A percentile compares a stretch with the other conserved stretches of the same genome.
Conservation (phyloP, 2,113 vertebrate genomes). For the Triplophysa tibetana region DNA sequence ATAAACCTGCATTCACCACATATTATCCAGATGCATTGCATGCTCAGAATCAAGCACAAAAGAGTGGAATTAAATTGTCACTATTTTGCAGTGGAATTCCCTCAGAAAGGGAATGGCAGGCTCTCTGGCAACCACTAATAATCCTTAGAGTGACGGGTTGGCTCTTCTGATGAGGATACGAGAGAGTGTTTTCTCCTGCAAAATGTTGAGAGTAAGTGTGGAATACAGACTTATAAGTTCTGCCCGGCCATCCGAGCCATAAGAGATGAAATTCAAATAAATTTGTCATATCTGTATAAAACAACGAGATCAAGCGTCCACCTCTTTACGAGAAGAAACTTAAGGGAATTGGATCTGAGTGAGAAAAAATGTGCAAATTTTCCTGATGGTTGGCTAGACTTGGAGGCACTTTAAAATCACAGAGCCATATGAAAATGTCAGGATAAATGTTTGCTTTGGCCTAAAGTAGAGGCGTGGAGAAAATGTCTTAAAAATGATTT, state of each 20-base stretch:
- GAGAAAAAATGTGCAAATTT: constrained; percentile 46
- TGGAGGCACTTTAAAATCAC: constrained; percentile 42
- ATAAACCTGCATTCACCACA: constrained; percentile 29
- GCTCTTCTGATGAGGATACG: constrained; percentile 20
- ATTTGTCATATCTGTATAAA: constrained; percentile 17
- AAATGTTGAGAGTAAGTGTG: neutral
- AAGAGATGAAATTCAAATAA: constrained; percentile 37
- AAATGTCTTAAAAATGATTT: constrained; percentile 26
- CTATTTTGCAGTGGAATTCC: constrained; percentile 36
- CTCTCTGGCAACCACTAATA: constrained; percentile 43
- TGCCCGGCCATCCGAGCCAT: neutral
- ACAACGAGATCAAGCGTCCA: neutral
- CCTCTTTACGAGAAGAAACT: constrained; percentile 6
- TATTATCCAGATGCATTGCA: neutral
- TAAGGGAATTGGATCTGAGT: constrained; percentile 26
- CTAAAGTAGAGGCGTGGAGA: neutral
- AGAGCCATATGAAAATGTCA: constrained; percentile 42
- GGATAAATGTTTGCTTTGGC: constrained; percentile 52
- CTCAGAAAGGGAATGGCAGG: constrained; percentile 10
- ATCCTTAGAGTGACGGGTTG: constrained; percentile 26
- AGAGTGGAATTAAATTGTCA: constrained; percentile 25
- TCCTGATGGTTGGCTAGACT: constrained; percentile 46
- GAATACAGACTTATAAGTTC: constrained; percentile 36
- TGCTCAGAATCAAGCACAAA: constrained; percentile 38
- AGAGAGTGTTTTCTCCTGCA: neutral